These are phyloP conservation scores for Fissipunctia ypsillon DNA, from an alignment of 2,888 invertebrate species.

Conservation along the genomic window DNA sequence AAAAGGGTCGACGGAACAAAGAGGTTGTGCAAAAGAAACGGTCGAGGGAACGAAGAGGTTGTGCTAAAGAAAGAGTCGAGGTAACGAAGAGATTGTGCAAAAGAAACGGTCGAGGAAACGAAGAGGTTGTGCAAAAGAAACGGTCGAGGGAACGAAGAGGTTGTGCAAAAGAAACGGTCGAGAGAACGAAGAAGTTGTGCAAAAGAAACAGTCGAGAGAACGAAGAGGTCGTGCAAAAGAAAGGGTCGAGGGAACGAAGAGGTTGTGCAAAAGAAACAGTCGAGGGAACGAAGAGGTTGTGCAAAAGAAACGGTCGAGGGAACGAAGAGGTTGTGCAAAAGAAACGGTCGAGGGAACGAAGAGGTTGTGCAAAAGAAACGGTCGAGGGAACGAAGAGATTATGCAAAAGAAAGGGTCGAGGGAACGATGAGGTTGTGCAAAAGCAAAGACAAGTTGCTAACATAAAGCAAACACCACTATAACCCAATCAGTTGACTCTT, in stretches of 20 bases:
- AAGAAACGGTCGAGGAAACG: no score
- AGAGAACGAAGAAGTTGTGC: background rate
- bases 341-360: background rate
- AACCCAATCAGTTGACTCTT: conserved; percentile 19
- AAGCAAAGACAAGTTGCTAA: background rate
- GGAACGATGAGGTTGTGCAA: background rate
- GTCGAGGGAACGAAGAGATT: background rate
- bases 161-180: background rate
- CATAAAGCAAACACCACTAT: background rate
- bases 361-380: background rate
- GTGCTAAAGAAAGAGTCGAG: background rate
- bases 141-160: background rate
- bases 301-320: background rate
- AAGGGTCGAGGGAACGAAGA: background rate
- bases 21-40: background rate
- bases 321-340: background rate
- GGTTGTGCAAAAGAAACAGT: background rate
- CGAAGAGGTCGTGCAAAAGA: background rate
- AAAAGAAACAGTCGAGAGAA: background rate
- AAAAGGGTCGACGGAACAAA: background rate
- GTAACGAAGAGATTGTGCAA: background rate
- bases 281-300: background rate
- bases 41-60: background rate
- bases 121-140: background rate
- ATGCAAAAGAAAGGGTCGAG: background rate